Evolutionary conservation across 2,888 invertebrate species (phyloP), one percentile per base, ranked within the genome.

Genomic region (Anarsia innoxiella): DNA sequence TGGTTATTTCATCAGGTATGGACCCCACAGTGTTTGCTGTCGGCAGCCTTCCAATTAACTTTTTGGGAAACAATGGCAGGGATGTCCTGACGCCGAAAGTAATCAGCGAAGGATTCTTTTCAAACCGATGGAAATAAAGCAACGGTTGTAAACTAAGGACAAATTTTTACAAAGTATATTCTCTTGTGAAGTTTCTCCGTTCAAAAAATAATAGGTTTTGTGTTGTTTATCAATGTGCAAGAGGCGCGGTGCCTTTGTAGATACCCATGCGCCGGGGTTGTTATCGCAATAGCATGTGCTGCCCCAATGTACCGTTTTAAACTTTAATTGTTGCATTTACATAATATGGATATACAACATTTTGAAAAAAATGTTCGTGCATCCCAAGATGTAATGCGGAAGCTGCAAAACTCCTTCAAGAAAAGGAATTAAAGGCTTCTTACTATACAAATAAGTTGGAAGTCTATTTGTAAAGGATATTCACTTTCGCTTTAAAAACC

Each of bases 111-210:
- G 49, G 53, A 54, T 48, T 46, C 49, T 47, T 40, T 44, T 48
- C 45, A 52, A 40, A 41, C 36, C 36, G 39, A 46, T 47, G 51
- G 45, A 56, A 51, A 61, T 56, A 57, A 64, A 60, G 58, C 53
- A 42, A 51, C 47, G 40, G 52, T 59, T 60, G 60, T 61, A 57
- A 66, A 65, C 51, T 44, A 56, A 51, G 55, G 40, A 49, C 56
- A 70, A 71, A 76, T 72, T 38, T 77, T 78, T 76, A 79, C 73
- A 53, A 56, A 54, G 40, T 38, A 49, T 48, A 61, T 74, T 72
- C 70, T 75, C 46, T 45, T 36, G 37, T 46, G 43, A 51, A 53
- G 56, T 63, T 63, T 64, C 49, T 48, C 54, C 47, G 42, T 55
- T 44, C 42, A 53, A 53, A 55, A 59, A 55, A 55, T 57, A 53